Percentiles rank a stretch among this genome's conserved stretches.
These are phyloP conservation scores for Brevimyrus niger DNA, from an alignment of 2,113 vertebrate species.

Conservation along the genomic window DNA sequence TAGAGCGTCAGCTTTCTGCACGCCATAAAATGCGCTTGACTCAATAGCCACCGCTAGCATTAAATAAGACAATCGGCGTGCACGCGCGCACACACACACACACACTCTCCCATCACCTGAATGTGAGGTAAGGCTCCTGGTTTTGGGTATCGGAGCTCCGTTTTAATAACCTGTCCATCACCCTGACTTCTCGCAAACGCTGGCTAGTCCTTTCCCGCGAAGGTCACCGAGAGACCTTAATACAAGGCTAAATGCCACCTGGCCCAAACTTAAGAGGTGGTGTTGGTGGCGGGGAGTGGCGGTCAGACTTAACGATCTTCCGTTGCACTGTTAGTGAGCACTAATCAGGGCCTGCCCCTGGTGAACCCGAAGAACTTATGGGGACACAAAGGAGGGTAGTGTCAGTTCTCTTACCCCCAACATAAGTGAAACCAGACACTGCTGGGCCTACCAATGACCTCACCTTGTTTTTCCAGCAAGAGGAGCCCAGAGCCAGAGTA, in stretches of 20 bases:
- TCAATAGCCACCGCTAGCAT: background rate
- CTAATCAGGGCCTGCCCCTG: constrained; percentile 13
- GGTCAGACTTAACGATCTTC: background rate
- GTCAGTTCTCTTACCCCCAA: constrained; percentile 17
- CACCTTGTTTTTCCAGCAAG: constrained; percentile 46
- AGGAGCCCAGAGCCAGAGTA: constrained; percentile 11
- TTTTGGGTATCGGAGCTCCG: background rate
- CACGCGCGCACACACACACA: too few species aligned
- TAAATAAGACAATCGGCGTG: background rate
- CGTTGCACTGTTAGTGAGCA: background rate
- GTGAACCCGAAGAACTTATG: constrained; percentile 11
- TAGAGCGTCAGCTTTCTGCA: background rate
- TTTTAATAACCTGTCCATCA: background rate
- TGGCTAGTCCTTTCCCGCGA: background rate
- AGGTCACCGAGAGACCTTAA: background rate
- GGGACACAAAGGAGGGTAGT: constrained; percentile 26
- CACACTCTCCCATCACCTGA: background rate
- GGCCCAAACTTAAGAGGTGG: background rate
- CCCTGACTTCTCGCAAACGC: background rate
- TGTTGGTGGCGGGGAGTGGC: background rate
- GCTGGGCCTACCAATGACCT: constrained; percentile 49
- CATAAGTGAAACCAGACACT: constrained; percentile 25
- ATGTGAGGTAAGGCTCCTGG: background rate
- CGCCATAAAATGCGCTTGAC: background rate
- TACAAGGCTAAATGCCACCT: background rate